Percentiles rank a stretch among this genome's conserved stretches.
Conservation (phyloP, 2,888 invertebrate genomes). For the Platerodrilus igneus region DNA sequence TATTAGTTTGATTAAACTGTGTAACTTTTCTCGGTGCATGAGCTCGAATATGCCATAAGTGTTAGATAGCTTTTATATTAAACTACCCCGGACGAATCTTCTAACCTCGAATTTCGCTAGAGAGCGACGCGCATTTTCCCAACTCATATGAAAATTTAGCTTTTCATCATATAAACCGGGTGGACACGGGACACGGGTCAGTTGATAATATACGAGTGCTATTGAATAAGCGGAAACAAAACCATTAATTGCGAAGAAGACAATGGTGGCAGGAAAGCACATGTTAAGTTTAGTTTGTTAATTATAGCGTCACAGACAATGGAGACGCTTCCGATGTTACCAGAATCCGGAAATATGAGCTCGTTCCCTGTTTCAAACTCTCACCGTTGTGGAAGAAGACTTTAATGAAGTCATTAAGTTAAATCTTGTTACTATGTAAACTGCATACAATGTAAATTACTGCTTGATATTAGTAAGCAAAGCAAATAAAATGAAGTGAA, state of each 20-base stretch:
- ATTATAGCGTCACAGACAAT: constrained; percentile 50
- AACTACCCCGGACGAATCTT: too few species aligned
- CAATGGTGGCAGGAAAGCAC: constrained; percentile 53
- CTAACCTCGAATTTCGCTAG: too few species aligned
- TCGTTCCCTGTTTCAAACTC: constrained; percentile 42
- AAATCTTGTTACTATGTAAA: too few species aligned
- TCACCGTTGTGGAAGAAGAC: constrained; percentile 31
- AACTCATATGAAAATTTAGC: constrained; percentile 28
- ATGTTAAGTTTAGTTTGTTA: constrained; percentile 54
- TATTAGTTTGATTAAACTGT: constrained; percentile 47
- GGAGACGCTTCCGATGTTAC: constrained; percentile 44
- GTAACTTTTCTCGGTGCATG: constrained; percentile 33
- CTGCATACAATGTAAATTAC: too few species aligned
- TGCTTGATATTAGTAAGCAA: too few species aligned
- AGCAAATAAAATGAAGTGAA: too few species aligned
- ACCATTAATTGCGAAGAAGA: constrained; percentile 48
- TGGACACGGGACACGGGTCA: constrained; percentile 43
- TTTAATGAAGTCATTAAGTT: constrained; percentile 33
- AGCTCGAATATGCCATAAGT: constrained; percentile 39
- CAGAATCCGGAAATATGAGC: constrained; percentile 45
- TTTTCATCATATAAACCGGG: too few species aligned
- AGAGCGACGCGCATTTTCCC: constrained; percentile 34
- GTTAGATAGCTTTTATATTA: constrained; percentile 29
- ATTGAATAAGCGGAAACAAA: constrained; percentile 45
- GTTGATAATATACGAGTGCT: constrained; percentile 45